Percentiles rank a stretch among this genome's conserved stretches.
These are phyloP conservation scores for Pipistrellus pipistrellus DNA, from an alignment of 2,797 vertebrate genomes.

Conservation along the genomic window DNA sequence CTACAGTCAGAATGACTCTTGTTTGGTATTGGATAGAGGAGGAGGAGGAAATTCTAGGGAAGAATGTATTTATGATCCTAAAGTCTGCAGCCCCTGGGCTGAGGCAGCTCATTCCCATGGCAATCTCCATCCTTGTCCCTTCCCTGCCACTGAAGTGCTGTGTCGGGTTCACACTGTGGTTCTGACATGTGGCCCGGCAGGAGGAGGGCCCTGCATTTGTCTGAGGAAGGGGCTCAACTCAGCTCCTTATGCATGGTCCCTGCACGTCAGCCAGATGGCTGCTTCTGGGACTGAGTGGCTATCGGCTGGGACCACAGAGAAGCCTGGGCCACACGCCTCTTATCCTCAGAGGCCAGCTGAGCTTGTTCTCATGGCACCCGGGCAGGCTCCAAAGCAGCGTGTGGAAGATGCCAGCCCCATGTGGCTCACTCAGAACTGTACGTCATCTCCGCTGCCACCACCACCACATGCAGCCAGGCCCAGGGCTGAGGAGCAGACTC, in stretches of 20 bases:
- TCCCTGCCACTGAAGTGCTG: fast-evolving
- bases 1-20: background rate
- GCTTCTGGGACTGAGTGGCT: background rate
- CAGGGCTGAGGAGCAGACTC: background rate
- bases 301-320: background rate
- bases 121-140: background rate
- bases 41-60: background rate
- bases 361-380: background rate
- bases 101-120: background rate
- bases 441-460: background rate
- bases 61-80: background rate
- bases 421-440: background rate
- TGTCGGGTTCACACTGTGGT: background rate
- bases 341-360: background rate
- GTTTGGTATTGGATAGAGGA: background rate
- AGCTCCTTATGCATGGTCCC: background rate
- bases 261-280: background rate
- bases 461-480: background rate
- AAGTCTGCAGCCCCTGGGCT: background rate
- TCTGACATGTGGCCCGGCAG: background rate
- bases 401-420: background rate
- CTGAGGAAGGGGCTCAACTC: background rate
- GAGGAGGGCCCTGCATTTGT: background rate
- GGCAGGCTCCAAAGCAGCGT: background rate
- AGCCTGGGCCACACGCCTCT: background rate